Evolutionary conservation across 2,113 vertebrate genomes (phyloP).

Genomic region (Sebastes fasciatus): DNA sequence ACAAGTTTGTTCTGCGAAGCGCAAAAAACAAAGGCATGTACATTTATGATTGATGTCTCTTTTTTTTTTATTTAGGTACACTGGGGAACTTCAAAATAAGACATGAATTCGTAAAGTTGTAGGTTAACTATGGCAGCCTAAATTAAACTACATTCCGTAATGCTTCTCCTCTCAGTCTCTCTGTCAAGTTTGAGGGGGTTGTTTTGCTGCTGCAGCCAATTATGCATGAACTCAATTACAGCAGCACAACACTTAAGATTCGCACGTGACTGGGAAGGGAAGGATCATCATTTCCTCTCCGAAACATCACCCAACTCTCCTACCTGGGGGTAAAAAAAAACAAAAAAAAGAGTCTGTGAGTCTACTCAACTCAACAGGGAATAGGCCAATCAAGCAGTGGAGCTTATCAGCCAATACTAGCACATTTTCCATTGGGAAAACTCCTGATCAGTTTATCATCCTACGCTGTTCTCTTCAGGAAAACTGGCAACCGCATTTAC

Average conservation of each 20-base stretch:
- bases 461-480: conserved; percentile 38
- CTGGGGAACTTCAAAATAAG: conserved; percentile 29
- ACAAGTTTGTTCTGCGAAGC: neutral
- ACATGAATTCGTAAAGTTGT: conserved; percentile 21
- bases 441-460: conserved; percentile 51
- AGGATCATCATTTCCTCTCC: conserved; percentile 29
- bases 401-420: conserved; percentile 49
- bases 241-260: conserved; percentile 34
- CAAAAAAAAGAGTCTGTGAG: neutral
- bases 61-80: conserved; percentile 4
- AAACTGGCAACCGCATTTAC: conserved; percentile 50
- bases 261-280: conserved; percentile 24
- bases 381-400: conserved; percentile 52
- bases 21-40: neutral
- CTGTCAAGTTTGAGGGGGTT: conserved; percentile 44
- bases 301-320: conserved; percentile 38
- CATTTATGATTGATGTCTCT: conserved; percentile 18
- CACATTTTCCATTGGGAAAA: conserved; percentile 50
- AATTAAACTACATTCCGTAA: conserved; percentile 27
- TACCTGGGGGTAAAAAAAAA: conserved; percentile 24
- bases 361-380: conserved; percentile 44
- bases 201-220: conserved; percentile 54
- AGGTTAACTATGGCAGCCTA: conserved; percentile 23
- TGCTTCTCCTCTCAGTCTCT: conserved; percentile 14
- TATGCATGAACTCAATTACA: conserved; percentile 57